Evolutionary conservation across 1,140 invertebrate species (phyloP), one percentile per base, ranked within the genome.

Genomic region (Elymnias hypermnestra): DNA sequence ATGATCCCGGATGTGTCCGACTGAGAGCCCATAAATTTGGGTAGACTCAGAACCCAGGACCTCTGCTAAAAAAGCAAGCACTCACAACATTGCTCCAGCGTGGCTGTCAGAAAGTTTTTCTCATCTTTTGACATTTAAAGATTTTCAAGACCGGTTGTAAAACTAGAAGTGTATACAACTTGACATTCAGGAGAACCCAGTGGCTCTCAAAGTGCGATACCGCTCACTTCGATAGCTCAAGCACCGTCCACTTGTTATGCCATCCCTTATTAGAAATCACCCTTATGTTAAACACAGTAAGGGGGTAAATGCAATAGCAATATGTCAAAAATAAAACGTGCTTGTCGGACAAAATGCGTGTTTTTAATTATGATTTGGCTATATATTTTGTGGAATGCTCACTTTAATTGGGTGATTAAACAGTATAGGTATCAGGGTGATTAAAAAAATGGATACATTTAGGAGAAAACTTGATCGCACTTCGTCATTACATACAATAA

Each of bases 121-220:
- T n/a, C n/a, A n/a, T n/a, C n/a, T n/a, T n/a, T n/a, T n/a, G n/a
- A n/a, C n/a, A n/a, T n/a, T n/a, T n/a, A n/a, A n/a, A n/a, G n/a
- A n/a, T n/a, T n/a, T n/a, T n/a, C 22, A 36, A 43, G 39, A 43
- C 36, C 10, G 25, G 41, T 39, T 31, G 14, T 21, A 29, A 50
- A 44, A 49, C 38, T 36, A 31, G 38, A 51, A 51, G n/a, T n/a
- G 46, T 42, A 38, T 49, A 51, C 48, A 39, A 38, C 48, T 51
- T 51, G 48, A 51, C 48, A 51, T 51, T 51, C 48, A 51, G 40
- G 48, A 33, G 44, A 28, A 51, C 39, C 48, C 48, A 51, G 48
- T 44, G 48, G 31, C 48, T 31, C 48, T 51, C 48, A 37, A 44
- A 38, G 25, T 25, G 39, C 44, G 48, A 51, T 51, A 51, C 48